Evolutionary conservation across 64 coral and sea anemone species (phyloP).

Genomic region (Pocillopora damicornis): DNA sequence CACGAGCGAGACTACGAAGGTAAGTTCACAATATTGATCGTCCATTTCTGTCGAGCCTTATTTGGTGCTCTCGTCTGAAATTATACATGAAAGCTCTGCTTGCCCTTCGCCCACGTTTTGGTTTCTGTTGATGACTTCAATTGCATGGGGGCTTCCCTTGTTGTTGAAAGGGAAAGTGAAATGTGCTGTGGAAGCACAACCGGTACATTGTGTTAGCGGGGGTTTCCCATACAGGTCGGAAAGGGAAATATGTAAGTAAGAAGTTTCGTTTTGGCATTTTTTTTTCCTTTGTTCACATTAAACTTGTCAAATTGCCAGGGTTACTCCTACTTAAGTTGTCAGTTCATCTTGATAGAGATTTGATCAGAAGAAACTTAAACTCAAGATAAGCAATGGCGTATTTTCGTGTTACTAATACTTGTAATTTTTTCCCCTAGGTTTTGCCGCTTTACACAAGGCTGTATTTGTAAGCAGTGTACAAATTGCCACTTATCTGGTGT

Average conservation of each 20-base stretch:
- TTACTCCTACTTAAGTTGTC: too few species aligned
- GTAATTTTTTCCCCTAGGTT: conserved; percentile 34
- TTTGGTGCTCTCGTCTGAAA: neutral
- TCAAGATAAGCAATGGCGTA: too few species aligned
- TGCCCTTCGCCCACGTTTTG: neutral
- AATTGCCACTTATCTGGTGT: conserved; percentile 42
- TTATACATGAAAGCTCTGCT: neutral
- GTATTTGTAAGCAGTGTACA: conserved; percentile 36
- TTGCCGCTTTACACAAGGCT: conserved; percentile 67
- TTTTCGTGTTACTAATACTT: too few species aligned
- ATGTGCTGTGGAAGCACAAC: conserved; percentile 12
- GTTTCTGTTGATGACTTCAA: conserved; percentile 28
- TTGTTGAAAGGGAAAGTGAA: neutral
- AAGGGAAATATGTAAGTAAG: conserved; percentile 1
- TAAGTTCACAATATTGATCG: neutral
- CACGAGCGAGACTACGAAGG: conserved; percentile 49
- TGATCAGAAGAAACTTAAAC: too few species aligned
- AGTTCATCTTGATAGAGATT: too few species aligned
- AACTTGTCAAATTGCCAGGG: neutral
- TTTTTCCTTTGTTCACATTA: neutral
- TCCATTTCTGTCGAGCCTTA: neutral
- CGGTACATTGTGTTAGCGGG: neutral
- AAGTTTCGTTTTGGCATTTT: neutral
- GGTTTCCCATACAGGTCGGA: neutral
- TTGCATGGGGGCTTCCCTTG: neutral